phyloP scores from a whole-genome alignment of 2,113 vertebrate species.

The Propithecus coquereli region DNA sequence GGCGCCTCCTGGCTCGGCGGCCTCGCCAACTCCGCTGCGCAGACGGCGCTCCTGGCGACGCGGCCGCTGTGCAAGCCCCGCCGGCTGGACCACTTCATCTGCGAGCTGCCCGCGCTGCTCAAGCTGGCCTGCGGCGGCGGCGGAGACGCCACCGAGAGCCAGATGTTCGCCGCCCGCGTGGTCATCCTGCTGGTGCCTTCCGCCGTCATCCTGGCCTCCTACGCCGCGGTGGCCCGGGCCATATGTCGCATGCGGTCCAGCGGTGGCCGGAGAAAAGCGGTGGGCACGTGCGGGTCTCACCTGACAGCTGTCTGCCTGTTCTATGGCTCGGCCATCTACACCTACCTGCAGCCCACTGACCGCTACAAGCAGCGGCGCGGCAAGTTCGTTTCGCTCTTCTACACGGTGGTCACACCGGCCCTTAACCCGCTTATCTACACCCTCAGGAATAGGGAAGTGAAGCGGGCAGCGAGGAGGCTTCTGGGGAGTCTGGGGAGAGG shows the following conservation, averaged over 20 bases:
- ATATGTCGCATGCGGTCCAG: slow-evolving; percentile 18
- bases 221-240: slow-evolving; percentile 5
- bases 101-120: slow-evolving; percentile 60
- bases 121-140: slow-evolving; percentile 48
- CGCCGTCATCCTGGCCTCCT: slow-evolving; percentile 49
- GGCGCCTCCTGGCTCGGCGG: slow-evolving; percentile 34
- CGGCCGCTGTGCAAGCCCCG: slow-evolving; percentile 2
- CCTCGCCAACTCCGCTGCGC: background rate
- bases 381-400: slow-evolving; percentile 56
- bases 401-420: slow-evolving; percentile 25
- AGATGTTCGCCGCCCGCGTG: slow-evolving; percentile 52
- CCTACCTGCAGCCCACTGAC: slow-evolving; percentile 61
- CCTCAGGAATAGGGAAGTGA: slow-evolving; percentile 55
- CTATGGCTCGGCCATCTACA: slow-evolving; percentile 58
- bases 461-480: background rate
- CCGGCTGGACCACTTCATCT: slow-evolving; percentile 58
- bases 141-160: background rate
- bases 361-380: slow-evolving; percentile 30
- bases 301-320: slow-evolving; percentile 56
- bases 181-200: slow-evolving; percentile 61
- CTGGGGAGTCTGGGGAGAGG: background rate
- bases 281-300: slow-evolving; percentile 61
- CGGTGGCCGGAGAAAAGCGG: slow-evolving; percentile 11
- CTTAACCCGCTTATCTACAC: slow-evolving; percentile 60
- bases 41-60: background rate